A percentile compares a stretch with the other conserved stretches of the same genome.
phyloP scores from a whole-genome alignment of 2,113 vertebrate species.

The Podilymbus podiceps region DNA sequence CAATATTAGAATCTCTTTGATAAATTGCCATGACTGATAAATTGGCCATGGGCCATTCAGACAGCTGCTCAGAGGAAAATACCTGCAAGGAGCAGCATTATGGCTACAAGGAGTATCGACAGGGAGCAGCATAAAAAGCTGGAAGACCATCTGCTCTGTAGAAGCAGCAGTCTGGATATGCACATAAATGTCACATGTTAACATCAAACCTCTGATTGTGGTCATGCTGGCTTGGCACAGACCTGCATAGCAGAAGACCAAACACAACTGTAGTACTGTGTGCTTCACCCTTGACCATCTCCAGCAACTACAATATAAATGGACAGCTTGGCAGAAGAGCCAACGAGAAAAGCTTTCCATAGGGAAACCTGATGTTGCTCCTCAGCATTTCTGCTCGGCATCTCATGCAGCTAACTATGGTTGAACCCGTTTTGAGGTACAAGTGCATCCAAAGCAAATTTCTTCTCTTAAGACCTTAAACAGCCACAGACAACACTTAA shows the following conservation, averaged over 20 bases:
- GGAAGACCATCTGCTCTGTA: conserved; percentile 16
- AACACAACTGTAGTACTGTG: background rate
- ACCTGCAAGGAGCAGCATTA: background rate
- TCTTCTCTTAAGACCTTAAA: background rate
- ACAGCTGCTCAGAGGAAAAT: conserved; percentile 6
- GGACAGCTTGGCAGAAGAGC: background rate
- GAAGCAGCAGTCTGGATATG: background rate
- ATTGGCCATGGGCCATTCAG: conserved; percentile 12
- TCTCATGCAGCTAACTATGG: background rate
- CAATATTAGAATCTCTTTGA: background rate
- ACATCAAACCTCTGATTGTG: background rate
- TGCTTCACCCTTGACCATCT: background rate
- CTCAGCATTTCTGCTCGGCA: background rate
- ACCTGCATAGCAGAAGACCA: background rate
- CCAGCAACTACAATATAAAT: background rate
- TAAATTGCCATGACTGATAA: background rate
- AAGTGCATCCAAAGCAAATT: background rate
- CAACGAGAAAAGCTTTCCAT: background rate
- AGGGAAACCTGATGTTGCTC: background rate
- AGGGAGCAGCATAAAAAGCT: background rate
- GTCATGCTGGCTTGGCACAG: background rate
- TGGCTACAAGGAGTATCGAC: background rate
- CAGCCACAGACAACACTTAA: background rate
- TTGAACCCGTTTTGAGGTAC: background rate
- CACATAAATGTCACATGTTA: background rate